Conservation (phyloP, 2,797 vertebrate genomes). For the Rhynchonycteris naso region DNA sequence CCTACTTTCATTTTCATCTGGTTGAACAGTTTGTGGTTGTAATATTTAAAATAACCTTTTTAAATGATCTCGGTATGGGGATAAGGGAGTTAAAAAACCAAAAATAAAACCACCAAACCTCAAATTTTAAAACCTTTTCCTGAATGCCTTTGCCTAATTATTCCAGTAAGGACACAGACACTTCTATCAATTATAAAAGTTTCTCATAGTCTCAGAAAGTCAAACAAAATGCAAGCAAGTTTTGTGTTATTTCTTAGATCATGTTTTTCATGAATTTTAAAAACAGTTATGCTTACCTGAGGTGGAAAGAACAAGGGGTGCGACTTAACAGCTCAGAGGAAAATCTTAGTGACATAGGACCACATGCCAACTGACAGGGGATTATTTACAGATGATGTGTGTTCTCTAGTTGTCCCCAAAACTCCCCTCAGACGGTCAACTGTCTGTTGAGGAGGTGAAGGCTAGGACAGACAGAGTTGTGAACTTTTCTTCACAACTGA, state of each 20-base stretch:
- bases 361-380: constrained; percentile 15
- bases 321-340: not conserved
- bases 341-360: not conserved
- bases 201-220: constrained; percentile 1
- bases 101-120: constrained; percentile 52
- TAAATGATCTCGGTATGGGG: constrained; percentile 67
- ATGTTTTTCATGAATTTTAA: constrained; percentile 9
- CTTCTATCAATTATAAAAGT: not conserved
- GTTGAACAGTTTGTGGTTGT: constrained; percentile 71
- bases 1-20: constrained; percentile 79
- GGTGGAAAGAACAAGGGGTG: not conserved
- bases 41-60: constrained; percentile 68
- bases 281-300: not conserved
- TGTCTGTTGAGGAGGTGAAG: constrained; percentile 78
- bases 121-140: constrained; percentile 48
- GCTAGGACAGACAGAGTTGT: constrained; percentile 81
- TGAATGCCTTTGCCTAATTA: constrained; percentile 55
- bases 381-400: constrained; percentile 18
- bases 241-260: not conserved
- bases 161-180: constrained; percentile 37
- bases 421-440: constrained; percentile 28
- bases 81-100: constrained; percentile 62
- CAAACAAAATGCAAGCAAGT: not conserved
- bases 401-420: constrained; percentile 36
- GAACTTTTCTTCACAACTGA: constrained; percentile 79